phyloP scores from a whole-genome alignment of 2,888 invertebrate species.

The Odontocolon sp. region DNA sequence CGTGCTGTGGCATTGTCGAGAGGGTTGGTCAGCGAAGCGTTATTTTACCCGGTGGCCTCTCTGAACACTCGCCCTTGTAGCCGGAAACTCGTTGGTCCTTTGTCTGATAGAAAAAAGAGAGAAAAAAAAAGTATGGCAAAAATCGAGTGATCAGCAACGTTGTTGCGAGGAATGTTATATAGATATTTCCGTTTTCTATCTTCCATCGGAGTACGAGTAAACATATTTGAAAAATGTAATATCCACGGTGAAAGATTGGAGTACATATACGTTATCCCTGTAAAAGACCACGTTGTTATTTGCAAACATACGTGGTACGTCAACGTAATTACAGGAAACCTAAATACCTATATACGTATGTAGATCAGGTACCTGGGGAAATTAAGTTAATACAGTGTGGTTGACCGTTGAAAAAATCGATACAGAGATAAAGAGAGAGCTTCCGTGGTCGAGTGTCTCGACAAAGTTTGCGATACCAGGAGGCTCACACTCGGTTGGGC shows the following conservation, averaged over 20 bases:
- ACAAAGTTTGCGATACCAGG: conserved; percentile 12
- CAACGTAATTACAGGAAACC: too few relatives aligned
- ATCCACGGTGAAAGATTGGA: too few relatives aligned
- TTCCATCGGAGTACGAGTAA: neutral
- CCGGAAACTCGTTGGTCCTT: conserved; percentile 45
- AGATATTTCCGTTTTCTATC: neutral
- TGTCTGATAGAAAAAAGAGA: conserved; percentile 36
- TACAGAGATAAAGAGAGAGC: conserved; percentile 49
- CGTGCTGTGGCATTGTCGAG: conserved; percentile 20
- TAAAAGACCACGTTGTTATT: too few relatives aligned
- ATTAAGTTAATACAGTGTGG: conserved; percentile 66
- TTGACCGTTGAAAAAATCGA: conserved; percentile 65
- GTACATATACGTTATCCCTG: too few relatives aligned
- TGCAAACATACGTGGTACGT: too few relatives aligned
- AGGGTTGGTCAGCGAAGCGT: conserved; percentile 51
- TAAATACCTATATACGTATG: conserved; percentile 25
- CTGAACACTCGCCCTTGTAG: conserved; percentile 14
- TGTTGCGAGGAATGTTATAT: conserved; percentile 5
- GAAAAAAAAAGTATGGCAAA: conserved; percentile 37
- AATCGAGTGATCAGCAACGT: conserved; percentile 36
- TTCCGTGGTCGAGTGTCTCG: conserved; percentile 53
- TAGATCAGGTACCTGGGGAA: conserved; percentile 55
- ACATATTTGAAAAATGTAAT: neutral
- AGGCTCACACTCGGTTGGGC: neutral
- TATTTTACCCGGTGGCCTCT: conserved; percentile 43